Percentiles rank a stretch among this genome's conserved stretches.
Conservation (phyloP, 2,888 invertebrate genomes). For the Exephanes ischioxanthus region DNA sequence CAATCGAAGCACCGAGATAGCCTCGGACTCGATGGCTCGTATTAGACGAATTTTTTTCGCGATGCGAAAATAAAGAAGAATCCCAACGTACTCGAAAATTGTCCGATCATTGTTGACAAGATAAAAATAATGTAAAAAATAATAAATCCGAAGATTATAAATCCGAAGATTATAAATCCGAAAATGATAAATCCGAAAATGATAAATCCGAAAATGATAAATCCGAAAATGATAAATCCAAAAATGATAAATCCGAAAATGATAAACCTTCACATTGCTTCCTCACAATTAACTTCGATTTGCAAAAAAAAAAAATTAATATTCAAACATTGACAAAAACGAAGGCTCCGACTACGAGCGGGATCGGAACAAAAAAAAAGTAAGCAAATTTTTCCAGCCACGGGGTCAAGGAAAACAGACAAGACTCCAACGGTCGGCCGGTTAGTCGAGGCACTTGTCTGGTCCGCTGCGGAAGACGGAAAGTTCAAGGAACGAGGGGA, state of each 20-base stretch:
- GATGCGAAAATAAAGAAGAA: background rate
- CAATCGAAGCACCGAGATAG: background rate
- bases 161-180: too few species aligned
- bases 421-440: background rate
- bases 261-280: too few species aligned
- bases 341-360: background rate
- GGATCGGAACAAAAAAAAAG: background rate
- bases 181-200: background rate
- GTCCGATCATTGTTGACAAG: background rate
- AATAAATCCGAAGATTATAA: too few species aligned
- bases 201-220: too few species aligned
- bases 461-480: background rate
- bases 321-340: background rate
- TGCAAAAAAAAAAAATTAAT: too few species aligned
- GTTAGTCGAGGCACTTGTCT: background rate
- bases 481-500: conserved; percentile 11
- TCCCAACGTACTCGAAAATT: background rate
- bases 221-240: too few species aligned
- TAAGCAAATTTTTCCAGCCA: background rate
- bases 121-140: background rate
- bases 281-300: too few species aligned
- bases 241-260: too few species aligned
- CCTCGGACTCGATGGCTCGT: background rate
- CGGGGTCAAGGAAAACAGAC: conserved; percentile 3
- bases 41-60: background rate